A percentile compares a stretch with the other conserved stretches of the same genome.
Conservation (phyloP, 2,888 invertebrate species). For the Agonopterix subpropinquella region DNA sequence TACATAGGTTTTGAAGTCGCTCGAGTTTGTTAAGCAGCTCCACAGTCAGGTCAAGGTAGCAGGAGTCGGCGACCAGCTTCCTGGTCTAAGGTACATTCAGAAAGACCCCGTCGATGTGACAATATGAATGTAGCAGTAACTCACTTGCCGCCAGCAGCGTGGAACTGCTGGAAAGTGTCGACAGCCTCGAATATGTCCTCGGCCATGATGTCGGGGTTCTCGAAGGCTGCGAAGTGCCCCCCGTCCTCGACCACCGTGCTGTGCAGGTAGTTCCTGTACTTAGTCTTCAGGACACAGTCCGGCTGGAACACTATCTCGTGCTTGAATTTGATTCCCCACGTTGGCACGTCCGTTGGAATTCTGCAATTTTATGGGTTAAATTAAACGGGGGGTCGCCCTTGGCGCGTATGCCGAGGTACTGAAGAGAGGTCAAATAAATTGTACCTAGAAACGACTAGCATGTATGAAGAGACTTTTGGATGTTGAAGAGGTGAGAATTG, state of each 20-base stretch:
- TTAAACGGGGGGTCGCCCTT: no score
- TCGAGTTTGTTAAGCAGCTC: no score
- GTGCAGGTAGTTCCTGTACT: conserved; percentile 81
- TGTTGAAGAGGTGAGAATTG: no score
- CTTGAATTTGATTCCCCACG: conserved; percentile 84
- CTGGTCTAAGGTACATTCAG: no score
- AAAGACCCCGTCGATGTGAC: no score
- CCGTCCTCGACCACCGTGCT: conserved; percentile 80
- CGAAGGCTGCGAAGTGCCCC: conserved; percentile 92
- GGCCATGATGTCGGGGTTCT: conserved; percentile 82
- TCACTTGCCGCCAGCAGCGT: conserved; percentile 20
- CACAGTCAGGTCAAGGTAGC: no score
- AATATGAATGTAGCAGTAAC: conserved; percentile 5
- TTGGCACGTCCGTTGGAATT: conserved; percentile 80
- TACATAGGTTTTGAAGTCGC: no score
- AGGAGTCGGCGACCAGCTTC: no score
- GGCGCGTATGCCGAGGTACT: no score
- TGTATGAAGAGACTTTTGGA: no score
- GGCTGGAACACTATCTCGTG: conserved; percentile 79
- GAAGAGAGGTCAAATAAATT: no score
- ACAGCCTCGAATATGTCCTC: conserved; percentile 81
- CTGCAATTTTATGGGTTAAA: conserved; percentile 42
- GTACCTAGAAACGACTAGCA: no score
- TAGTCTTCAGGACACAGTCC: conserved; percentile 74
- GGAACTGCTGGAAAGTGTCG: conserved; percentile 52